Base-by-base conservation (phyloP, 1,140 invertebrate genomes). In the Aphaenogaster ashmeadi region DNA sequence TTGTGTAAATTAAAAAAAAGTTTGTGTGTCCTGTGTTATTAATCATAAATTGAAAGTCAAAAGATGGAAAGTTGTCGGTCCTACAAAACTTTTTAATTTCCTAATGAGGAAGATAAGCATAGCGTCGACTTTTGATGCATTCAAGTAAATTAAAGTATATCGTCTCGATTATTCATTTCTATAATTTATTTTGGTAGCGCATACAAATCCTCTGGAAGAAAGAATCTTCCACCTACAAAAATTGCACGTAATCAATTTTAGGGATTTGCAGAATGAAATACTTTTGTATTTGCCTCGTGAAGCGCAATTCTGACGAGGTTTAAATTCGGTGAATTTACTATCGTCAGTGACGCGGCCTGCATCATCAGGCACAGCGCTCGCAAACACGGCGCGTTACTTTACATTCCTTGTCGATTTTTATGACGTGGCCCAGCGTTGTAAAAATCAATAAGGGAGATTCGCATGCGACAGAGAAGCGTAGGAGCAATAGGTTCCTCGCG, bases 401-500 rank as follows among this genome's bases (percentile, higher is more conserved):
- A 86, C 89, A 91, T 91, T 88, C 81, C 74, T 79, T 58, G 47
- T 56, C 78, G 87, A 91, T 91, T 87, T 91, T 91, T 91, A 91
- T 75, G 84, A 87, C 74, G 84, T 21, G 50, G 50, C 58, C 50
- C 62, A 54, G 27, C 72, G 89, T 81, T 89, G 90, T 91, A 91
- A 91, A 91, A 91, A 91, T 91, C 90, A 88, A 91, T 91, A 89
- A 78, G 75, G 58, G 83, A 78, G 74, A 72, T 88, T 86, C 80
- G 50, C 81, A 75, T 81, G 47, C 54, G 64, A 36, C 56, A 50
- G 58, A 66, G 71, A 83, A 56, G 78, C 64, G 66, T 72, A 66
- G 77, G 38, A 66, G 41, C 86, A 18, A 69, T 41, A 56, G 69
- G 58, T 69, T 67, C 44, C 75, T 11, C 69, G 58, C 50, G 8